Evolutionary conservation across 2,113 vertebrate species (phyloP), one percentile per base, ranked within the genome.

Genomic region (Pionites leucogaster): DNA sequence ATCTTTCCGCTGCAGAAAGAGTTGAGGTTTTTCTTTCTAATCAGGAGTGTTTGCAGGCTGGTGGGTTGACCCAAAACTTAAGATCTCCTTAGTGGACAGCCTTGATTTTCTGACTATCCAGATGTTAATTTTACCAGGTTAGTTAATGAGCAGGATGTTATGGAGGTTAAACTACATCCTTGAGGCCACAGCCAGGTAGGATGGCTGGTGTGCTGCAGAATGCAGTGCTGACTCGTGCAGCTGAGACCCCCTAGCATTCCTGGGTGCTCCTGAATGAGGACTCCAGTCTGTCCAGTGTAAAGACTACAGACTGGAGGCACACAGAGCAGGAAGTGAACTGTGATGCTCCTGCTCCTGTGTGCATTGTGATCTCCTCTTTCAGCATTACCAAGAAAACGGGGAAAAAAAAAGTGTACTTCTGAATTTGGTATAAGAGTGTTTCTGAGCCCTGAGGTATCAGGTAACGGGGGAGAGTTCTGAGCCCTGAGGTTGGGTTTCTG

Each of bases 401-500:
- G 52, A 68, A 24, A n/a, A 24, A n/a, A 53, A 31, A 57, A 11
- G 7, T 6, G 18, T 67, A 17, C 75, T 87, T 93, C 52, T 64
- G 31, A 92, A 63, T 83, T 47, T 68, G 60, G 8, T 33, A 1
- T 35, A 20, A 59, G 29, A 23, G 25, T 70, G 17, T 78, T 76
- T 80, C 53, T 70, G 63, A 88, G 37, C 42, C 71, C 47, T 47
- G 3, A 72, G 13, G 20, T 76, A 20, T 55, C n/a, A 12, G 8
- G 16, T 55, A 81, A 88, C 71, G 46, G 50, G 46, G n/a, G 22
- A 90, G 76, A 47, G 88, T 93, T 95, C 90, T 94, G 85, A 90
- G 93, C 76, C 80, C 55, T 81, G 88, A 90, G 82, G 72, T 49
- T 91, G 82, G 33, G 27, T 94, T 96, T 96, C 92, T 94, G 88